Conservation (phyloP, 2,888 invertebrate genomes). For the Psylliodes chrysocephalus region DNA sequence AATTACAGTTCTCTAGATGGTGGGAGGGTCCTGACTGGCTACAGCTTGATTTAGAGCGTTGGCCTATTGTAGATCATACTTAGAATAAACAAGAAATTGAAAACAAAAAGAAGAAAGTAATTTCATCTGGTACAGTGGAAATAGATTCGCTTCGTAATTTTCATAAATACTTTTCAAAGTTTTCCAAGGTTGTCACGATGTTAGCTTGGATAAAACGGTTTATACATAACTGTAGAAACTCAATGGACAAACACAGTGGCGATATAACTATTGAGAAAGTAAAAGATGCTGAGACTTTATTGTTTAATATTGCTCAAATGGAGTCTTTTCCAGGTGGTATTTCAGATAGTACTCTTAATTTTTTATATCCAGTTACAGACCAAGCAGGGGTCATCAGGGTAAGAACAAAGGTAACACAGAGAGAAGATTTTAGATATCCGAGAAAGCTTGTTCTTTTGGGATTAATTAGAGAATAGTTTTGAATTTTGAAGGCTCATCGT, state of each 20-base stretch:
- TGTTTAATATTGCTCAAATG: background rate
- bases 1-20: slow-evolving; percentile 17
- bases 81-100: background rate
- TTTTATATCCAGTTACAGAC: no score
- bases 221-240: background rate
- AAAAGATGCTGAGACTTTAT: background rate
- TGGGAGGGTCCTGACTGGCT: slow-evolving; percentile 28
- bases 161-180: no score
- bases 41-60: background rate
- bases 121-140: background rate
- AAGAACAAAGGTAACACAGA: background rate
- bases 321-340: no score
- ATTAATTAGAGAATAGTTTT: slow-evolving; percentile 40
- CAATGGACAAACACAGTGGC: no score
- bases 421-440: slow-evolving; percentile 26
- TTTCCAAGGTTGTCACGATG: no score
- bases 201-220: background rate
- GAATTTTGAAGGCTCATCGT: slow-evolving; percentile 36
- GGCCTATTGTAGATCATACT: background rate
- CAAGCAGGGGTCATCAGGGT: background rate
- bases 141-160: background rate
- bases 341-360: no score
- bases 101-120: background rate
- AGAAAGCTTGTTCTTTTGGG: slow-evolving; percentile 33
- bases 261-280: no score